Percentiles rank a stretch among this genome's conserved stretches.
Evolutionary conservation across 2,888 invertebrate genomes (phyloP).

Genomic region (Synanthedon tipuliformis): DNA sequence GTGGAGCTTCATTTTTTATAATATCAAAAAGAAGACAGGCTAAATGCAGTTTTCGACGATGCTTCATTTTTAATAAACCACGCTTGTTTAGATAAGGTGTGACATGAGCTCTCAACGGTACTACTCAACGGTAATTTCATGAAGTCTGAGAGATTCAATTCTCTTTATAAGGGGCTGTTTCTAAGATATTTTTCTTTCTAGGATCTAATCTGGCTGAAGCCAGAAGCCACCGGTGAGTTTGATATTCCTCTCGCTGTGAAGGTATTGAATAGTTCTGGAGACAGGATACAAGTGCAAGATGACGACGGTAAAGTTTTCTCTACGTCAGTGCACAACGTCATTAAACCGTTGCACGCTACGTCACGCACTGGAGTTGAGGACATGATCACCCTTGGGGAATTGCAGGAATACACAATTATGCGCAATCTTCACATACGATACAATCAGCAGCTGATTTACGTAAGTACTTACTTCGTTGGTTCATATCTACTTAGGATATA

Average conservation of each 20-base stretch:
- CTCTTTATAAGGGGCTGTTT: neutral
- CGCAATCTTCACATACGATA: constrained; percentile 92
- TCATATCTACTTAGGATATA: no score
- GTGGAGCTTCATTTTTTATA: no score
- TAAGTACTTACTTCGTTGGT: constrained; percentile 59
- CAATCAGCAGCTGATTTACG: constrained; percentile 89
- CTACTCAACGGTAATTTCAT: no score
- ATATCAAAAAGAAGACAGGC: no score
- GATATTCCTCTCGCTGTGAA: constrained; percentile 88
- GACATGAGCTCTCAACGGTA: no score
- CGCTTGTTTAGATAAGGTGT: no score
- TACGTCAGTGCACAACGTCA: constrained; percentile 69
- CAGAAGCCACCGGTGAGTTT: constrained; percentile 77
- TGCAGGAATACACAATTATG: constrained; percentile 94
- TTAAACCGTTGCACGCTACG: constrained; percentile 81
- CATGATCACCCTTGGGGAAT: constrained; percentile 94
- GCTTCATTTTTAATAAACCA: no score
- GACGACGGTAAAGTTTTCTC: constrained; percentile 84
- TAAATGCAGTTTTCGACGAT: no score
- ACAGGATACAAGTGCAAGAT: constrained; percentile 81
- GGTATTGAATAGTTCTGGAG: constrained; percentile 81
- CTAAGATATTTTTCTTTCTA: constrained; percentile 16
- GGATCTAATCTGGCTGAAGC: constrained; percentile 92
- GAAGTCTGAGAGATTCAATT: no score
- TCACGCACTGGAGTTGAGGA: constrained; percentile 90